Evolutionary conservation across 2,113 vertebrate species (phyloP), one percentile per base, ranked within the genome.

Genomic region (Gulo gulo): DNA sequence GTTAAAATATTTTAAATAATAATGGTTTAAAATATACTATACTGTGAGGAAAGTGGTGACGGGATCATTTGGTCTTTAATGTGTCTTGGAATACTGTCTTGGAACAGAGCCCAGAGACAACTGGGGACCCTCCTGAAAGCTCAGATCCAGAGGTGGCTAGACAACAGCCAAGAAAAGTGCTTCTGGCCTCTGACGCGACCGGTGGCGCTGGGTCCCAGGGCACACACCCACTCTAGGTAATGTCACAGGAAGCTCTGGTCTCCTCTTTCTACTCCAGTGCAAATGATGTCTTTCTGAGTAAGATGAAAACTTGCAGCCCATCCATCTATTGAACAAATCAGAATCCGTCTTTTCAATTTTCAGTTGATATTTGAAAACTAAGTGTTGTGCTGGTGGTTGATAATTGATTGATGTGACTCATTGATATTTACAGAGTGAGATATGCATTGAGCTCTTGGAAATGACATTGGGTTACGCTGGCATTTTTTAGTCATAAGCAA

Each of bases 401-500:
- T 50, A 76, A 78, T 36, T 65, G 34, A 71, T 50, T 93, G 16
- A 81, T 24, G 23, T 21, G 39, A 91, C 81, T 0, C 11, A 59
- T 80, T 91, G 36, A 36, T 86, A 78, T 18, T 73, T 87, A 93
- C 55, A 82, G 36, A 59, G 1, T 14, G 8, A 93, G 5, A 59
- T 86, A 76, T 18, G 13, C 15, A 89, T 89, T 34, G 11, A 65
- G 26, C 6, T 84, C 36, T 85, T 76, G n/a, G 7, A 84, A 84
- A 21, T 39, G 18, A 24, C 24, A 16, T 39, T 47, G 34, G 4
- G 4, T 52, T 76, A 59, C 11, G 26, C 7, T 45, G 42, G 26
- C 57, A 59, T 65, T 80, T 91, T 26, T 55, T 34, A 86, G 45
- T 36, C n/a, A 93, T 69, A 87, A 86, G 9, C 29, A 87, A 71